Conservation (phyloP, 2,888 invertebrate genomes). For the Cosmia trapezina region DNA sequence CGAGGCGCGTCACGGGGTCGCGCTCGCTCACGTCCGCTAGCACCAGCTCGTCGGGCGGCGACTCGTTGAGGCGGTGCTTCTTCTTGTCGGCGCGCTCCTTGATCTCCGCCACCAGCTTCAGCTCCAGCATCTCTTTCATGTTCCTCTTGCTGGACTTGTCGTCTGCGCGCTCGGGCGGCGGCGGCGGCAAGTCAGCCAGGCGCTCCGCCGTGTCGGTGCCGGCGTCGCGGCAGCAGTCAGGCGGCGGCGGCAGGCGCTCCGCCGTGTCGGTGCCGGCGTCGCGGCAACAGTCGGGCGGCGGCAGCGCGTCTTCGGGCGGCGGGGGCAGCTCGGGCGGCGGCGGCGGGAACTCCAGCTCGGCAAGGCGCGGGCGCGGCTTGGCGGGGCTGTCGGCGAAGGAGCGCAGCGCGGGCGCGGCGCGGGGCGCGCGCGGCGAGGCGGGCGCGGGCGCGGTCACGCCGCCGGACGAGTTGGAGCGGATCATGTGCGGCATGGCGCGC, state of each 20-base stretch:
- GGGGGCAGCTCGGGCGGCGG: constrained; percentile 95
- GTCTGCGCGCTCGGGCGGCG: constrained; percentile 81
- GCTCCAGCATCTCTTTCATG: constrained; percentile 95
- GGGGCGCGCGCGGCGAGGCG: constrained; percentile 83
- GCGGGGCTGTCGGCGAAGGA: constrained; percentile 93
- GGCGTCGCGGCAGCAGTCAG: constrained; percentile 91
- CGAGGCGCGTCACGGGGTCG: constrained; percentile 95
- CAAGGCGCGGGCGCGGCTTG: constrained; percentile 93
- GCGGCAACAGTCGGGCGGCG: constrained; percentile 77
- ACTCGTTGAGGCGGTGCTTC: constrained; percentile 89
- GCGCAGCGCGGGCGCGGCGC: constrained; percentile 83
- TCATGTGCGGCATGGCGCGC: constrained; percentile 95
- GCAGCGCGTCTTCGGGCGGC: constrained; percentile 92
- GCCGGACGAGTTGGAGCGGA: constrained; percentile 96
- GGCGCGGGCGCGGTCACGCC: constrained; percentile 92
- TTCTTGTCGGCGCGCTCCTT: constrained; percentile 94
- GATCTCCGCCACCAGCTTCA: constrained; percentile 95
- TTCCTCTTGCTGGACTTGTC: constrained; percentile 83
- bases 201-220: constrained; percentile 84
- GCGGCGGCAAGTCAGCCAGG: constrained; percentile 87
- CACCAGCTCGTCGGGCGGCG: constrained; percentile 77
- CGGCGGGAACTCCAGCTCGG: constrained; percentile 96
- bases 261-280: constrained; percentile 90
- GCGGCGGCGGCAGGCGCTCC: constrained; percentile 86
- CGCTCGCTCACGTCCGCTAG: constrained; percentile 90